These are phyloP conservation scores for Agrilus mali DNA, from an alignment of 2,888 invertebrate genomes.

Conservation along the genomic window DNA sequence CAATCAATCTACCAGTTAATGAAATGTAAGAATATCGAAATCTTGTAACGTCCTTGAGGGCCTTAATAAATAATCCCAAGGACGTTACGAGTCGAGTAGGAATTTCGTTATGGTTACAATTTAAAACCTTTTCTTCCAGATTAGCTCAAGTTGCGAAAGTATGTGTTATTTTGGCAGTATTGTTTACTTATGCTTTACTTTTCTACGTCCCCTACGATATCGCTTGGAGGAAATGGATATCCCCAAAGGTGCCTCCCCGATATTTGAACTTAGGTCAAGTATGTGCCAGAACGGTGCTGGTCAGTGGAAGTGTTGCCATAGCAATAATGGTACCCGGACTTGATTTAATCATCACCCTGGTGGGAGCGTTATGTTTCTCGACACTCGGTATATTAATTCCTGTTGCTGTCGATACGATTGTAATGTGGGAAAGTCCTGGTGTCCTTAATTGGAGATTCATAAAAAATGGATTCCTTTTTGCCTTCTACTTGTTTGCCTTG, in stretches of 20 bases:
- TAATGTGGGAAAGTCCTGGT: slow-evolving; percentile 55
- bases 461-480: slow-evolving; percentile 49
- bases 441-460: slow-evolving; percentile 49
- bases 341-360: slow-evolving; percentile 77
- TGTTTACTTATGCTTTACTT: slow-evolving; percentile 87
- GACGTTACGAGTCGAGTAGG: too few species aligned
- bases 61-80: too few species aligned
- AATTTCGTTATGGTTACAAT: too few species aligned
- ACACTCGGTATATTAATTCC: slow-evolving; percentile 61
- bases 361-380: slow-evolving; percentile 63
- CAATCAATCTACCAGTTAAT: slow-evolving; percentile 64
- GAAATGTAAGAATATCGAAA: slow-evolving; percentile 42
- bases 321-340: slow-evolving; percentile 70
- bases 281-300: slow-evolving; percentile 36
- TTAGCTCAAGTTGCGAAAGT: slow-evolving; percentile 69
- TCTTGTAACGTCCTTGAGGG: too few species aligned
- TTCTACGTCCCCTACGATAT: slow-evolving; percentile 91
- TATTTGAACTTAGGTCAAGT: slow-evolving; percentile 39
- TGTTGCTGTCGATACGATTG: slow-evolving; percentile 58
- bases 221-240: slow-evolving; percentile 57
- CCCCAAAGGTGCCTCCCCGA: slow-evolving; percentile 37
- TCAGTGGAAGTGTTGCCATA: slow-evolving; percentile 50
- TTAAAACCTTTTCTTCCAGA: slow-evolving; percentile 34
- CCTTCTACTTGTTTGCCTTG: slow-evolving; percentile 53
- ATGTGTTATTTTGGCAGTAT: slow-evolving; percentile 77